Percentiles rank a stretch among this genome's conserved stretches.
phyloP scores from a whole-genome alignment of 2,888 invertebrate species.

The Tenodera sinensis region DNA sequence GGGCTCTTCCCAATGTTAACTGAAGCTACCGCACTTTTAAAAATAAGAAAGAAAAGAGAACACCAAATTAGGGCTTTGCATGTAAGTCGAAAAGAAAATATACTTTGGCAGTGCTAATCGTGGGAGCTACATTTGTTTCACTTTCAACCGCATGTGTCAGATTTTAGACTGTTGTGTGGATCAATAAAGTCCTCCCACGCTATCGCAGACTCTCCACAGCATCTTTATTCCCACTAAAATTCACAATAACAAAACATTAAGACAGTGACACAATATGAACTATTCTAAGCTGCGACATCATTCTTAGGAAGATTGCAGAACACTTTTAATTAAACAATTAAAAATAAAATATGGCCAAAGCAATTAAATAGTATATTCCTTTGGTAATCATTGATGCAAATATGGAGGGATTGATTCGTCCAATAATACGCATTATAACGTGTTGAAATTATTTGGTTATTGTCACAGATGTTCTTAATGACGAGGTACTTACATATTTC shows the following conservation, averaged over 20 bases:
- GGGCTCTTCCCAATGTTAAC: no score
- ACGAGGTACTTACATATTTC: neutral
- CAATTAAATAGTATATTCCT: neutral
- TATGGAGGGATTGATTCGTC: neutral
- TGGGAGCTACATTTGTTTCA: neutral
- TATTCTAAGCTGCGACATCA: neutral
- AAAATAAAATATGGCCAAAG: neutral
- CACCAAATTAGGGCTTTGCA: no score
- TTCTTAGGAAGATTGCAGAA: neutral
- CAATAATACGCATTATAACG: neutral
- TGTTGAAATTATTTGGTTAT: neutral
- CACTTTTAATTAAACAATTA: neutral
- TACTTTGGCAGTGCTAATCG: neutral
- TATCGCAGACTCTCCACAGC: conserved; percentile 4
- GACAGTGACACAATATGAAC: neutral
- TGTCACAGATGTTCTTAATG: no score
- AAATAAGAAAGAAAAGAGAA: no score
- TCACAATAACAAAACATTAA: neutral
- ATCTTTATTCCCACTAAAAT: conserved; percentile 9
- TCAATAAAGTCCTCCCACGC: conserved; percentile 11
- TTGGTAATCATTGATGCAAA: neutral
- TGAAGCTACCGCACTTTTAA: no score
- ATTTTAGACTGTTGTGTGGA: neutral
- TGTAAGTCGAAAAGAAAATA: neutral
- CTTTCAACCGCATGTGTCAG: neutral